These are phyloP conservation scores for Loris lydekkerianus DNA, from an alignment of 2,797 vertebrate genomes.

Conservation along the genomic window DNA sequence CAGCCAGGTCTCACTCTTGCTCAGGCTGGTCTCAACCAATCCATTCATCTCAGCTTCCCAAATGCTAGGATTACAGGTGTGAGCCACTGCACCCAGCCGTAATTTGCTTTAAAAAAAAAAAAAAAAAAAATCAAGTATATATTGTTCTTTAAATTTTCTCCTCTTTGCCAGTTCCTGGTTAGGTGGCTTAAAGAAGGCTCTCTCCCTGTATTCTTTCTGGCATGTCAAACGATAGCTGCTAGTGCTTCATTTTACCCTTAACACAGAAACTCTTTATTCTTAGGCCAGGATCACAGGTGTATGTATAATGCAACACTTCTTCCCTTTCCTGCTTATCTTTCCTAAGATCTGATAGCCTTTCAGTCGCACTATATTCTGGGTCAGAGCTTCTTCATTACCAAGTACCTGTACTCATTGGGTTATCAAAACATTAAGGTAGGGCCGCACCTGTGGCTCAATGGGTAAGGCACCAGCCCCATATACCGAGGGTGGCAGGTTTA, in stretches of 20 bases:
- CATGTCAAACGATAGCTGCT: background rate
- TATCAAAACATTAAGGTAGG: constrained; percentile 20
- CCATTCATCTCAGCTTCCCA: too few relatives aligned
- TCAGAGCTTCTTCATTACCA: constrained; percentile 2
- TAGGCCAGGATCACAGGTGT: background rate
- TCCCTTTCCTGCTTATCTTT: constrained; percentile 59
- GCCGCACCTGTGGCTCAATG: too few relatives aligned
- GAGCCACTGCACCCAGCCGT: background rate
- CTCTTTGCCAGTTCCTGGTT: background rate
- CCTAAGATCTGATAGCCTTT: background rate
- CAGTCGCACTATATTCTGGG: background rate
- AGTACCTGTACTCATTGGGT: background rate
- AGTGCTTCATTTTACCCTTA: constrained; percentile 17
- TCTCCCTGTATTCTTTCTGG: background rate
- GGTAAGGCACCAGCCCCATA: too few relatives aligned
- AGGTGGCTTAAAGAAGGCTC: background rate
- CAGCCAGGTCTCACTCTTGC: too few relatives aligned
- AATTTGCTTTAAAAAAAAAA: too few relatives aligned
- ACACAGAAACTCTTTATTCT: constrained; percentile 58
- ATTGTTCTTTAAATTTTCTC: background rate
- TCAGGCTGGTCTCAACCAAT: too few relatives aligned
- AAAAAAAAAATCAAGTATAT: background rate
- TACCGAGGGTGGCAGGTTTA: too few relatives aligned
- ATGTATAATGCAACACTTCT: background rate
- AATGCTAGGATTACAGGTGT: background rate